These are phyloP conservation scores for Echinarachnius parma DNA, from an alignment of 53 echinoderm and acorn worm genomes.

Conservation along the genomic window DNA sequence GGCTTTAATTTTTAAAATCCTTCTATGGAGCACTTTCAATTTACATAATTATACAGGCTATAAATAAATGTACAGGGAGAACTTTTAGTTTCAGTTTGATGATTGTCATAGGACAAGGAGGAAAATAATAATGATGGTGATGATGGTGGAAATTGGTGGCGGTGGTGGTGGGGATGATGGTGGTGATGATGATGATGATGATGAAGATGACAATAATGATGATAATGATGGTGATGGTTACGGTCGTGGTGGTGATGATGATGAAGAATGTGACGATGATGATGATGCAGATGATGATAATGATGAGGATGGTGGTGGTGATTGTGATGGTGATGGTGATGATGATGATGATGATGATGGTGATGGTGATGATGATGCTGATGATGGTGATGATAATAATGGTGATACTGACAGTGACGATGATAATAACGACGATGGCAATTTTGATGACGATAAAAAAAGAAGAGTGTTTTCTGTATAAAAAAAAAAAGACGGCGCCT, in stretches of 20 bases:
- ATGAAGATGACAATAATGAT: conserved; percentile 2
- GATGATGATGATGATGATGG: not conserved
- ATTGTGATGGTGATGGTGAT: not conserved
- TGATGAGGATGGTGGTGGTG: not conserved
- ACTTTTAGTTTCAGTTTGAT: too few relatives aligned
- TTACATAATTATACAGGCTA: not conserved
- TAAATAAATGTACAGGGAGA: too few relatives aligned
- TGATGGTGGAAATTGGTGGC: not conserved
- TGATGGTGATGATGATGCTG: too few relatives aligned
- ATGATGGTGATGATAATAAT: not conserved
- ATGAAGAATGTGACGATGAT: not conserved
- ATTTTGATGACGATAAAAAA: not conserved
- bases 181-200: not conserved
- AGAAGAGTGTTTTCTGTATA: too few relatives aligned
- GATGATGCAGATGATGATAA: not conserved
- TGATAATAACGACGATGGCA: not conserved
- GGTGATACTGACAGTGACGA: not conserved
- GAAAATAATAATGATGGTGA: not conserved
- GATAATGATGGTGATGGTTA: conserved; percentile 14
- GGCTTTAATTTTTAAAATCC: too few relatives aligned
- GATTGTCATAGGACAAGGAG: too few relatives aligned
- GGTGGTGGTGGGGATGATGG: not conserved
- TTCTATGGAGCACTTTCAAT: not conserved
- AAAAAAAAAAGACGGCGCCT: too few relatives aligned
- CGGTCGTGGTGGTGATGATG: conserved; percentile 8